Percentiles rank a stretch among this genome's conserved stretches.
phyloP scores from a whole-genome alignment of 92 coral and sea anemone genomes.

The Siderastrea radians region DNA sequence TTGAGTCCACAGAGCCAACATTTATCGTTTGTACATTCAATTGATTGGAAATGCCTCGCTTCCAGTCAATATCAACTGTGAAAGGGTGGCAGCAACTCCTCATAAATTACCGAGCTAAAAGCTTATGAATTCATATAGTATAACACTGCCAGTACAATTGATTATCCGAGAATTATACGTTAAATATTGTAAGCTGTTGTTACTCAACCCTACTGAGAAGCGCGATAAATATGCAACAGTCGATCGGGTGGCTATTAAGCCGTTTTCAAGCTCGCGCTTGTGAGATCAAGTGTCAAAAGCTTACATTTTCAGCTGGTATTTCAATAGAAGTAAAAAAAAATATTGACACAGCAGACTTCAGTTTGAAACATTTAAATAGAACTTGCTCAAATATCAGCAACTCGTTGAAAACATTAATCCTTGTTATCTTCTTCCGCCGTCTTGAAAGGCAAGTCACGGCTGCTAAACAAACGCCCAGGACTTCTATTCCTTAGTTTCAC shows the following conservation, averaged over 20 bases:
- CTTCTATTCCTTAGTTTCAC: neutral
- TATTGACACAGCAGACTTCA: constrained; percentile 16
- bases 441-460: neutral
- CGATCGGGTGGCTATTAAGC: neutral
- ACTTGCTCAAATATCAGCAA: constrained; percentile 1
- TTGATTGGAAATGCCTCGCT: too few relatives aligned
- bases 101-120: too few relatives aligned
- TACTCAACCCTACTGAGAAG: neutral
- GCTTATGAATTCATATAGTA: too few relatives aligned
- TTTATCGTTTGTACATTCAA: too few relatives aligned
- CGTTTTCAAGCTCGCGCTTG: neutral
- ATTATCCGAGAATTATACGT: too few relatives aligned
- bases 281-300: constrained; percentile 7
- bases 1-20: too few relatives aligned
- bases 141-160: too few relatives aligned
- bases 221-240: neutral
- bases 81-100: too few relatives aligned
- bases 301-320: neutral
- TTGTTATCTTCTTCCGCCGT: neutral
- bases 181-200: too few relatives aligned
- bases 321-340: constrained; percentile 1
- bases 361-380: neutral
- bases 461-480: neutral
- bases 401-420: neutral
- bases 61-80: too few relatives aligned